Evolutionary conservation across 2,797 vertebrate species (phyloP).

Genomic region (Schizopygopsis pylzovi): DNA sequence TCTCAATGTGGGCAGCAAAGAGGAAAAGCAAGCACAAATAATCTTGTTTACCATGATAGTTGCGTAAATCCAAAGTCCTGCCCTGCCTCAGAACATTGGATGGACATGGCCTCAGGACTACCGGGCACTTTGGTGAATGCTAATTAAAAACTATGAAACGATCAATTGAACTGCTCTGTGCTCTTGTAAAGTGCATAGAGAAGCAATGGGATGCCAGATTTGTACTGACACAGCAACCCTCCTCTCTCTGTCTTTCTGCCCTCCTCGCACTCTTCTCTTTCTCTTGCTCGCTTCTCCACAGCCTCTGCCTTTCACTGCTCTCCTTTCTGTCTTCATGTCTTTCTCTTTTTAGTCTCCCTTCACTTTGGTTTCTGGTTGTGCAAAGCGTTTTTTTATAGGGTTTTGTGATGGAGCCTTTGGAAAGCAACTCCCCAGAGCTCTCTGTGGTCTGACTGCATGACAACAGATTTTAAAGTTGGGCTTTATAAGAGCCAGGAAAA

Average conservation of each 20-base stretch:
- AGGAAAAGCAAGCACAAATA: conserved; percentile 30
- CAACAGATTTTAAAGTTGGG: conserved; percentile 23
- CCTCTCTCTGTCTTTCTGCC: background rate
- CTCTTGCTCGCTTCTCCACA: background rate
- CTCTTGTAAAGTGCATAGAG: conserved; percentile 17
- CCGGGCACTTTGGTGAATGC: conserved; percentile 47
- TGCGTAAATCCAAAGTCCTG: conserved; percentile 32
- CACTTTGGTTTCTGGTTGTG: conserved; percentile 25
- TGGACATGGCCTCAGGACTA: conserved; percentile 35
- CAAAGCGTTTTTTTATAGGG: conserved; percentile 16
- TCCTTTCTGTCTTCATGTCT: background rate
- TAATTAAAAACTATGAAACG: conserved; percentile 59
- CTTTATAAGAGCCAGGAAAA: conserved; percentile 9
- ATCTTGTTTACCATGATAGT: conserved; percentile 42
- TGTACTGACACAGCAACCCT: conserved; percentile 37
- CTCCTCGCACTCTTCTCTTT: background rate
- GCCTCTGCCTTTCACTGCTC: background rate
- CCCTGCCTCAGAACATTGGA: conserved; percentile 23
- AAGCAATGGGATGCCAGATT: conserved; percentile 28
- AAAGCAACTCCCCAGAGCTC: conserved; percentile 23
- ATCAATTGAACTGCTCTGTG: conserved; percentile 46
- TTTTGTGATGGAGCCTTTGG: conserved; percentile 39
- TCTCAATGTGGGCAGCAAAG: conserved; percentile 25
- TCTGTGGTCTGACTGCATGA: conserved; percentile 29
- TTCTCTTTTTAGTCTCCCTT: conserved; percentile 17